Evolutionary conservation across 2,797 vertebrate genomes (phyloP).

Genomic region (Macropus fuliginosus): DNA sequence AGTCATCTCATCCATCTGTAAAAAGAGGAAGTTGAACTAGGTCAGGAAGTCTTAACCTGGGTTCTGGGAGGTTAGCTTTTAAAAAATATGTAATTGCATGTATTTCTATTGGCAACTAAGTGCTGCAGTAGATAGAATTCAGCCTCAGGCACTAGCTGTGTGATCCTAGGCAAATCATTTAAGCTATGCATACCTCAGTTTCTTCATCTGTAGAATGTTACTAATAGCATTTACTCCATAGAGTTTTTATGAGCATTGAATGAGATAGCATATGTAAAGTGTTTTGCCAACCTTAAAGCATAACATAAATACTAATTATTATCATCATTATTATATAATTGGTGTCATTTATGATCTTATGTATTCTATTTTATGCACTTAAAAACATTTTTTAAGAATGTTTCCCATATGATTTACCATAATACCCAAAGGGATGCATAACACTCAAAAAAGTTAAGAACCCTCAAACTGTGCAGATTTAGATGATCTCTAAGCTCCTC

Average conservation of each 20-base stretch:
- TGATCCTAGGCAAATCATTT: background rate
- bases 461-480: background rate
- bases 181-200: background rate
- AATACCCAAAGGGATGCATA: background rate
- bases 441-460: background rate
- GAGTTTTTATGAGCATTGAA: background rate
- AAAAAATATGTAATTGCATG: background rate
- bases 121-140: background rate
- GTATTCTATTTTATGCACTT: background rate
- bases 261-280: background rate
- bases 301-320: background rate
- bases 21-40: background rate
- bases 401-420: background rate
- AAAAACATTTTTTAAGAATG: background rate
- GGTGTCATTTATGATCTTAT: background rate
- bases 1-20: background rate
- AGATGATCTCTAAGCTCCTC: background rate
- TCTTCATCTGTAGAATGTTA: background rate
- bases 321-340: background rate
- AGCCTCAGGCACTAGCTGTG: background rate
- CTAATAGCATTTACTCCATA: background rate
- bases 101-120: background rate
- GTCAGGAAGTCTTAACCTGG: background rate
- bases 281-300: background rate
- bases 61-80: background rate